Conservation (phyloP, 2,888 invertebrate species). For the Ophion slaviceki region DNA sequence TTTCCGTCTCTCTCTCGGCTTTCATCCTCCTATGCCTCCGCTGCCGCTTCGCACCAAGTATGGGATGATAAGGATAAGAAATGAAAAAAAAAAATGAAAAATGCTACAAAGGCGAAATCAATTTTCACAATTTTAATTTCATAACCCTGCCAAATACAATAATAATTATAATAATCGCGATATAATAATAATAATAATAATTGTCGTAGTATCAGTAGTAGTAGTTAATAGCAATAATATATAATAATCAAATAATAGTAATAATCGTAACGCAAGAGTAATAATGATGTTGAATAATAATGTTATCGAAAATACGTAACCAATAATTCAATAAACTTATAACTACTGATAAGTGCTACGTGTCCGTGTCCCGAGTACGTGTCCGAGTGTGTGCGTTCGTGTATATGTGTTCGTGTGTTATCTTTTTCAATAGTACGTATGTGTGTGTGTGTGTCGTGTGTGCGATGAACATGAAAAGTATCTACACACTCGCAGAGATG, state of each 20-base stretch:
- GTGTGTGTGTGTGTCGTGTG: conserved; percentile 22
- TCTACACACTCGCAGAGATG: conserved; percentile 59
- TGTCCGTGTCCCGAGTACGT: conserved; percentile 22
- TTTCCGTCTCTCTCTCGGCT: conserved; percentile 22
- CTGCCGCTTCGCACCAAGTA: not conserved
- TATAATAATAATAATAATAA: conserved; percentile 74
- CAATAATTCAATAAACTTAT: conserved; percentile 78
- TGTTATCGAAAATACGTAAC: conserved; percentile 81
- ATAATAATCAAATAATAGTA: conserved; percentile 60
- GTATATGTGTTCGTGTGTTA: not conserved
- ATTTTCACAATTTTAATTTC: conserved; percentile 80
- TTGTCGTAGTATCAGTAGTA: conserved; percentile 70
- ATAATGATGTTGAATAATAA: conserved; percentile 71
- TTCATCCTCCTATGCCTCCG: conserved; percentile 2
- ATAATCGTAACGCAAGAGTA: conserved; percentile 39
- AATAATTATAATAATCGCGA: conserved; percentile 75
- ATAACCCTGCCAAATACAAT: conserved; percentile 84
- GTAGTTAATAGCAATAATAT: conserved; percentile 73
- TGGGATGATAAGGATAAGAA: conserved; percentile 2
- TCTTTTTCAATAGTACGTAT: not conserved
- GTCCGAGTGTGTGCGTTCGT: not conserved
- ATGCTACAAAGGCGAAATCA: conserved; percentile 35
- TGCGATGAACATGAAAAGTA: conserved; percentile 55
- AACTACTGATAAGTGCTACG: conserved; percentile 75
- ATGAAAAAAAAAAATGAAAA: not conserved